A percentile compares a stretch with the other conserved stretches of the same genome.
Conservation (phyloP, 2,113 vertebrate species). For the Ceratotherium simum region DNA sequence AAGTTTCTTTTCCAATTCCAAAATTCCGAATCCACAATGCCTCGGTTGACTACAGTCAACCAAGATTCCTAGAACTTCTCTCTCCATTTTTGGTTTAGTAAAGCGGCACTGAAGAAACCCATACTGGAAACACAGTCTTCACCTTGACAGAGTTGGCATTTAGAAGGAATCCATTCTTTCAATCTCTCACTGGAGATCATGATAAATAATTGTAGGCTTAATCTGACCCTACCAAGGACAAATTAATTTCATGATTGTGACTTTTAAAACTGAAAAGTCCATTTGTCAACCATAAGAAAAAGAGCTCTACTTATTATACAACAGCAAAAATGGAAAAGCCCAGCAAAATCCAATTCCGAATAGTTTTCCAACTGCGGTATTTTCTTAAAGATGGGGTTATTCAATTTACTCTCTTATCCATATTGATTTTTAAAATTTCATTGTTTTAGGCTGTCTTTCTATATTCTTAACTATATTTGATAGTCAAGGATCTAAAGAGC, state of each 20-base stretch:
- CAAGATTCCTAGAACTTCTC: not conserved
- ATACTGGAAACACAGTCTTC: not conserved
- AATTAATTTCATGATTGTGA: constrained; percentile 11
- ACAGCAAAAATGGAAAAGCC: not conserved
- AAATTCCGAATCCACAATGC: not conserved
- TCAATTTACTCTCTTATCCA: constrained; percentile 42
- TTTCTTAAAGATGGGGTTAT: constrained; percentile 43
- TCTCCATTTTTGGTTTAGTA: not conserved
- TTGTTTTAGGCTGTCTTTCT: constrained; percentile 57
- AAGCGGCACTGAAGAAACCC: not conserved
- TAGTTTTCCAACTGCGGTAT: constrained; percentile 9
- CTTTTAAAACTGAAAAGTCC: constrained; percentile 15
- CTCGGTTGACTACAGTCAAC: not conserved
- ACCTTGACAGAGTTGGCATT: not conserved
- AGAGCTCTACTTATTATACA: not conserved
- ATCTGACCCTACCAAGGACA: constrained; percentile 8
- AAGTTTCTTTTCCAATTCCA: constrained; percentile 9
- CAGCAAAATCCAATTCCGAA: not conserved
- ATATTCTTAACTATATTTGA: constrained; percentile 45
- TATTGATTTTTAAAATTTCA: constrained; percentile 12
- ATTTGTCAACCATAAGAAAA: not conserved
- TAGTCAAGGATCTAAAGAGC: constrained; percentile 50
- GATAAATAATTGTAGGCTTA: constrained; percentile 2
- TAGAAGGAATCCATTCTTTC: not conserved
- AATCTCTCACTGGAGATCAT: not conserved